Evolutionary conservation across 2,888 invertebrate species (phyloP).

Genomic region (Phortica okadai): DNA sequence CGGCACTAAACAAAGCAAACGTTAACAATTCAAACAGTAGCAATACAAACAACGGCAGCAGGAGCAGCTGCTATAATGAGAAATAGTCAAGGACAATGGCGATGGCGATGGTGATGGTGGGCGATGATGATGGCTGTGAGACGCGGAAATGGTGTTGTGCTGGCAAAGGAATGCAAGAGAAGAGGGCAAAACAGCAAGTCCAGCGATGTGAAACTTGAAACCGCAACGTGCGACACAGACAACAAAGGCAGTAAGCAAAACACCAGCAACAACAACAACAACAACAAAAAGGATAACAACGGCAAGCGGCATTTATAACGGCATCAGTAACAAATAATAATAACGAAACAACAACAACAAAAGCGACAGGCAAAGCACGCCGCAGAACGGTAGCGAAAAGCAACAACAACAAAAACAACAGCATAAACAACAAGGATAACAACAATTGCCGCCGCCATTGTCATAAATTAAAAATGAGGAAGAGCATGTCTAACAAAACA

Average conservation of each 20-base stretch:
- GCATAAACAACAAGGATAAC: conserved; percentile 15
- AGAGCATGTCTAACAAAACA: conserved; percentile 16
- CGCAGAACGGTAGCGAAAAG: not conserved
- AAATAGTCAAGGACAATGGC: conserved; percentile 69
- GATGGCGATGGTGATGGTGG: not conserved
- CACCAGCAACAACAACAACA: not conserved
- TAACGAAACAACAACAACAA: conserved; percentile 15
- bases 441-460: conserved; percentile 27
- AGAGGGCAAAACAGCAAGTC: not conserved
- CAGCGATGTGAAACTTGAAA: conserved; percentile 1
- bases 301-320: conserved; percentile 24
- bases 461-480: conserved; percentile 31
- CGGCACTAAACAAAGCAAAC: conserved; percentile 66
- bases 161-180: not conserved
- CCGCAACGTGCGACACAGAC: conserved; percentile 14
- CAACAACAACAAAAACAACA: conserved; percentile 7
- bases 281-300: conserved; percentile 7
- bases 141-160: not conserved
- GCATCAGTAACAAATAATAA: conserved; percentile 33
- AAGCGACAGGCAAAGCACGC: not conserved
- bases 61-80: conserved; percentile 66
- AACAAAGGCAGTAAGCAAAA: too few relatives aligned
- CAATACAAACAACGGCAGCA: conserved; percentile 36
- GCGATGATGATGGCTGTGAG: conserved; percentile 43
- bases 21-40: conserved; percentile 22